phyloP scores from a whole-genome alignment of 2,113 vertebrate genomes.

The Herpetotheres cachinnans region DNA sequence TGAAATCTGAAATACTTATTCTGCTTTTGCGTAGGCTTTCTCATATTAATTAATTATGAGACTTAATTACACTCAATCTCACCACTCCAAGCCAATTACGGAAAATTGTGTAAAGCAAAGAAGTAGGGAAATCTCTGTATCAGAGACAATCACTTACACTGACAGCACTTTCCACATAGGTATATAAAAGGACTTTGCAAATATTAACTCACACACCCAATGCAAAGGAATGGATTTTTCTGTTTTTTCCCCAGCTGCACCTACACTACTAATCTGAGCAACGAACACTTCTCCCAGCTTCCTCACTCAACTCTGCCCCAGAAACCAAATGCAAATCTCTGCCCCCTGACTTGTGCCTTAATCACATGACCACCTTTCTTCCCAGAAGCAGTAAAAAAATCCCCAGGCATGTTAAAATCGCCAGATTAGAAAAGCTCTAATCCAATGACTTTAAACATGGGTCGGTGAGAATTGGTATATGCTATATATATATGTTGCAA shows the following conservation, averaged over 20 bases:
- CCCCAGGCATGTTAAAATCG: background rate
- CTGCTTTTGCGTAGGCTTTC: slow-evolving; percentile 21
- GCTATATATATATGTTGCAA: background rate
- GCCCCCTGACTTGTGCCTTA: slow-evolving; percentile 8
- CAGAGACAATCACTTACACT: background rate
- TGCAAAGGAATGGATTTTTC: background rate
- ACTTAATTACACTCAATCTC: slow-evolving; percentile 61
- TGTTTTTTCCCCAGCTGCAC: background rate
- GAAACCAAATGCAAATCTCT: slow-evolving; percentile 29
- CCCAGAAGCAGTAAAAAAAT: background rate
- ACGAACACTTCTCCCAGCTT: background rate
- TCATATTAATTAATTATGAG: slow-evolving; percentile 68
- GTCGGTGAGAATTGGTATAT: background rate
- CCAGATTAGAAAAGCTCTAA: background rate
- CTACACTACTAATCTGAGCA: background rate
- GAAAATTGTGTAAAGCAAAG: slow-evolving; percentile 39
- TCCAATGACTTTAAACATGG: background rate
- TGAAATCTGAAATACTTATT: slow-evolving; percentile 10
- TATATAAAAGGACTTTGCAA: background rate
- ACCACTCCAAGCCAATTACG: slow-evolving; percentile 28
- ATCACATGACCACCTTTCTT: slow-evolving; percentile 29
- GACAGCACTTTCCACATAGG: background rate
- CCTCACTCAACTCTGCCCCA: slow-evolving; percentile 37
- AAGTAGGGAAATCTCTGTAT: slow-evolving; percentile 11
- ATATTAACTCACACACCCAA: background rate